Base-by-base conservation (phyloP, 2,797 vertebrate genomes). In the Oceanodroma leucorhoa region DNA sequence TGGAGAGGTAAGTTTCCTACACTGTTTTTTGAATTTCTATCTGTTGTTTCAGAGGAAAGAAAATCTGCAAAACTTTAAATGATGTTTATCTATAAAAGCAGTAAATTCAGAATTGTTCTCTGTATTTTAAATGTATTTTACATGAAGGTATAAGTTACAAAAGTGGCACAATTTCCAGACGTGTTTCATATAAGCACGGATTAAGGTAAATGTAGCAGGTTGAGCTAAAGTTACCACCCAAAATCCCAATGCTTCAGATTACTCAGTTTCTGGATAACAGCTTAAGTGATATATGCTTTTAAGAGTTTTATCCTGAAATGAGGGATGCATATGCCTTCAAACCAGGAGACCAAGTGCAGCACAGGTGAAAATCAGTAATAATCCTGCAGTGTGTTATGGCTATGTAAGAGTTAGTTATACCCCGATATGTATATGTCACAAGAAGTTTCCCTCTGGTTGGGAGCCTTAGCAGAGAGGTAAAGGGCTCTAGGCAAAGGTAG, bases 401-500 rank as follows among this genome's bases (percentile, higher is more conserved):
- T 60, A 2, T 8, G 45, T 70, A 23, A 36, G 45, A 93, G 72
- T 76, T 87, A 86, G 36, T 90, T 89, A 10, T 62, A 55, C 18
- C 24, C n/a, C 70, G 11, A 7, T 23, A 20, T 8, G 18, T 21
- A n/a, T 51, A 36, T 5, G 7, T 32, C 66, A 79, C 77, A 62
- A 72, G 66, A 40, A 89, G 51, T 60, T 51, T 50, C 55, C 43
- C 38, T 84, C 67, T 67, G 69, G 32, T 8, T 87, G 83, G 62
- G 50, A 88, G 71, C 69, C 83, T 89, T 20, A 87, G 83, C 85
- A 77, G 62, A 72, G n/a, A 84, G 80, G 73, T 83, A 93, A 92
- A 8, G 2, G 85, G 84, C 60, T 95, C 55, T 11, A 77, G 83
- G 64, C 14, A 5, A 55, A 93, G 50, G 60, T 36, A 80, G 77